phyloP scores from a whole-genome alignment of 2,113 vertebrate genomes.

The Sebastes fasciatus region DNA sequence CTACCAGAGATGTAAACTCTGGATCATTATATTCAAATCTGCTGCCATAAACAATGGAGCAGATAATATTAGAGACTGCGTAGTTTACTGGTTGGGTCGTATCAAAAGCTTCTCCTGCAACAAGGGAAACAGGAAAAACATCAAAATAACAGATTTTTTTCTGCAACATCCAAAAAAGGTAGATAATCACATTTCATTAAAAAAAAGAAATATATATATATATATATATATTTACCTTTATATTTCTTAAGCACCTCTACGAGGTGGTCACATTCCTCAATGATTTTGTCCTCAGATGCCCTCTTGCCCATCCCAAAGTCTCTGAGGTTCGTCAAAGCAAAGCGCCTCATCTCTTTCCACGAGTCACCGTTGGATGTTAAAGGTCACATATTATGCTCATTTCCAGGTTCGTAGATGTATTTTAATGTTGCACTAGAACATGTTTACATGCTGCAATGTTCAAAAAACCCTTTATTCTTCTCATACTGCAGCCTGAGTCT shows the following conservation, averaged over 20 bases:
- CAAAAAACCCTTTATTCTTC: no score
- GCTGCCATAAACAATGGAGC: conserved; percentile 53
- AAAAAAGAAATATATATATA: no score
- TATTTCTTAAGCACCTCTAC: conserved; percentile 31
- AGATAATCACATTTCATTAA: no score
- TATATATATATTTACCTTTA: conserved; percentile 30
- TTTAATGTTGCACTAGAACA: no score
- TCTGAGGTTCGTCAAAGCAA: conserved; percentile 58
- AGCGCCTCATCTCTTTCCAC: conserved; percentile 72
- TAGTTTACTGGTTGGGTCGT: background rate
- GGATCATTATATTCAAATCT: conserved; percentile 64
- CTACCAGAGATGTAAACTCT: conserved; percentile 33
- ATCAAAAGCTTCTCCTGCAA: conserved; percentile 30
- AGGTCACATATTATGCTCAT: no score
- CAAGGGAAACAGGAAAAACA: background rate
- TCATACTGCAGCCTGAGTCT: no score
- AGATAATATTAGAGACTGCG: conserved; percentile 14
- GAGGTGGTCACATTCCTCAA: conserved; percentile 51
- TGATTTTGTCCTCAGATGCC: conserved; percentile 63
- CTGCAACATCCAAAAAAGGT: background rate
- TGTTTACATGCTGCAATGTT: no score
- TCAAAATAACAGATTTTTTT: background rate
- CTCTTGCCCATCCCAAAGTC: conserved; percentile 76
- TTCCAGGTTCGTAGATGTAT: no score
- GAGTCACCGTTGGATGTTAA: conserved; percentile 46